Evolutionary conservation across 1,140 invertebrate genomes (phyloP).

Genomic region (Diprion similis): DNA sequence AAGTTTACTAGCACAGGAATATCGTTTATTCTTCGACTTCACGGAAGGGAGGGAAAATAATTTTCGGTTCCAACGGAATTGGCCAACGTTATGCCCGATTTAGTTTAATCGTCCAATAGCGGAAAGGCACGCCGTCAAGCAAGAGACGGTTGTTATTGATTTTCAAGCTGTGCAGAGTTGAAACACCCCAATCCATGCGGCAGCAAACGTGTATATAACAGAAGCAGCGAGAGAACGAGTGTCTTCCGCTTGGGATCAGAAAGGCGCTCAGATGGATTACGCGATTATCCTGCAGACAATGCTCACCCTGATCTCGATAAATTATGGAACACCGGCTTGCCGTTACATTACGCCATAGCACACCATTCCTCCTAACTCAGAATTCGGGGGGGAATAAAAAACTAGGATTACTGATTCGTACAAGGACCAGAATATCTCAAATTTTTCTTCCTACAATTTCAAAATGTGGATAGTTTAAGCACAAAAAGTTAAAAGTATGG

Average conservation of each 20-base stretch:
- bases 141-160: slow-evolving; percentile 2
- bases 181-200: neutral
- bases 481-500: no score
- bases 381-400: no score
- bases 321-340: no score
- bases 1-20: neutral
- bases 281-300: neutral
- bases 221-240: neutral
- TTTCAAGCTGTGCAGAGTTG: neutral
- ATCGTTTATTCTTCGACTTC: neutral
- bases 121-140: neutral
- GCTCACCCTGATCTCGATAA: no score
- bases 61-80: no score
- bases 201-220: neutral
- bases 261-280: neutral
- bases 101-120: neutral
- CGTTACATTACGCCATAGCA: no score
- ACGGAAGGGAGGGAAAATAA: slow-evolving; percentile 21
- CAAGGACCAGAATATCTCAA: no score
- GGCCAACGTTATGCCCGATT: neutral
- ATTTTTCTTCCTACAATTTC: no score
- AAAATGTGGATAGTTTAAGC: no score
- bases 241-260: neutral
- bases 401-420: no score
- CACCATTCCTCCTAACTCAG: no score